phyloP scores from a whole-genome alignment of 2,888 invertebrate species.

The Stegophylla sp. region DNA sequence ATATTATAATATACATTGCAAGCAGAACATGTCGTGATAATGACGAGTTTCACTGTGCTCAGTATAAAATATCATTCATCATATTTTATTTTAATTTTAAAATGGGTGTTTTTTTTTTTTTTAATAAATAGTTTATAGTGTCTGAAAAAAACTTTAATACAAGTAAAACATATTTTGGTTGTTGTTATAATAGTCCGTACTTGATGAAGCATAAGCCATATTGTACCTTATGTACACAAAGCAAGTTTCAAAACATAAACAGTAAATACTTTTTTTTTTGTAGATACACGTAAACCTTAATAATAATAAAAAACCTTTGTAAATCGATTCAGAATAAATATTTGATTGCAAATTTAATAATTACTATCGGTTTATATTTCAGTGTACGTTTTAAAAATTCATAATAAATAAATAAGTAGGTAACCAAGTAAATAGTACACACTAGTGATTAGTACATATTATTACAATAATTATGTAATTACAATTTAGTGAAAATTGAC shows the following conservation, averaged over 20 bases:
- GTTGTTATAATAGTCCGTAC: constrained; percentile 9
- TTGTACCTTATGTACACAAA: constrained; percentile 2
- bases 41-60: constrained; percentile 44
- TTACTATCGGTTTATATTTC: background rate
- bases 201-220: constrained; percentile 2
- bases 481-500: too few relatives aligned
- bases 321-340: background rate
- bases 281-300: background rate
- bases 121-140: constrained; percentile 36
- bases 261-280: constrained; percentile 1
- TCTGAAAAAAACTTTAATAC: constrained; percentile 24
- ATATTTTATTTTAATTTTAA: constrained; percentile 37
- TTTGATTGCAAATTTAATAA: background rate
- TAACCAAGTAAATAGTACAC: too few relatives aligned
- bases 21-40: constrained; percentile 45
- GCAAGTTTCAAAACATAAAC: constrained; percentile 18
- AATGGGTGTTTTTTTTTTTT: constrained; percentile 53
- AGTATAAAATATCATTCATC: constrained; percentile 38
- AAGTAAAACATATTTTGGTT: constrained; percentile 35
- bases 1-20: constrained; percentile 8
- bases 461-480: too few relatives aligned
- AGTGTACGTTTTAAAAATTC: background rate
- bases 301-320: background rate
- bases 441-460: too few relatives aligned
- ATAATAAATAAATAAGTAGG: too few relatives aligned